Conservation (phyloP, 23 tunicate species). For the Phallusia fumigata region DNA sequence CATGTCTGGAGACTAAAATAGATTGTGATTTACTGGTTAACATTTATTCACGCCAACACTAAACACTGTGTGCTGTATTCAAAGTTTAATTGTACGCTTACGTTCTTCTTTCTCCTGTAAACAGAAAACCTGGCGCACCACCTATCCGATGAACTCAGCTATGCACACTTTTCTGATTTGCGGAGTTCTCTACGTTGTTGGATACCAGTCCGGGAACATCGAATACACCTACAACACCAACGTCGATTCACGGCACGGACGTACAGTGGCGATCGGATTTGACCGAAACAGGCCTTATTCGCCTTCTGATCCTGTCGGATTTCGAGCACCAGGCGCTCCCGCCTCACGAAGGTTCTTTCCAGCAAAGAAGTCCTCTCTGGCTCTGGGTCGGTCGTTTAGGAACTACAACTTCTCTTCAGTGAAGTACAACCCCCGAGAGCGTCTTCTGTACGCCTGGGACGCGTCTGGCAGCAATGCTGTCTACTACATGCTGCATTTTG, state of each 20-base stretch:
- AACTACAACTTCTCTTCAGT: constrained; percentile 61
- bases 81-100: too few relatives aligned
- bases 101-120: background rate
- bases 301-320: constrained; percentile 24
- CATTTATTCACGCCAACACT: too few relatives aligned
- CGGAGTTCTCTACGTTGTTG: constrained; percentile 73
- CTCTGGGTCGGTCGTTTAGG: constrained; percentile 33
- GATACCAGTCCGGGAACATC: constrained; percentile 46
- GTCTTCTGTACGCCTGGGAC: constrained; percentile 80
- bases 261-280: constrained; percentile 40
- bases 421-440: constrained; percentile 73
- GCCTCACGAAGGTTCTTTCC: constrained; percentile 16
- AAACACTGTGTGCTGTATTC: too few relatives aligned
- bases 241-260: constrained; percentile 11
- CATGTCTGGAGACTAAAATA: too few relatives aligned
- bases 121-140: constrained; percentile 77
- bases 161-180: constrained; percentile 74
- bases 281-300: constrained; percentile 35
- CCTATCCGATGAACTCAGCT: constrained; percentile 19
- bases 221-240: constrained; percentile 86
- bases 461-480: constrained; percentile 44
- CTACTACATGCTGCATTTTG: constrained; percentile 71
- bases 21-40: too few relatives aligned
- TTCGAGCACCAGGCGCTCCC: constrained; percentile 15
- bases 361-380: background rate